Evolutionary conservation across 1,140 invertebrate species (phyloP).

Genomic region (Hycleus cichorii): DNA sequence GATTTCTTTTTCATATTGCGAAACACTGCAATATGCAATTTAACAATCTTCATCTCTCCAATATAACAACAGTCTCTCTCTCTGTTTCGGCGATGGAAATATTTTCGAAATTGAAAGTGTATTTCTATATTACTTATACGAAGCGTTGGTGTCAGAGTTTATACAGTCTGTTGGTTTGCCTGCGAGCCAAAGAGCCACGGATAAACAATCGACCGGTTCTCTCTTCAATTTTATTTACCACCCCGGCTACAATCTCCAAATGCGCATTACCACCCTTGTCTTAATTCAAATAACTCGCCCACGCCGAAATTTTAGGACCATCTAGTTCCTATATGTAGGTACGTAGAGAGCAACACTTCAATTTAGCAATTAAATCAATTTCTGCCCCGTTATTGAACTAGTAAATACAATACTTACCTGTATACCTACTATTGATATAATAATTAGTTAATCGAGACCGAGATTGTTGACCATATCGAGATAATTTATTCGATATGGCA

Average conservation of each 20-base stretch:
- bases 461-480: slow-evolving; percentile 16
- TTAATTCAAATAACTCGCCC: too few species aligned
- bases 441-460: slow-evolving; percentile 13
- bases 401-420: not conserved
- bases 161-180: not conserved
- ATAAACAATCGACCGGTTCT: slow-evolving; percentile 16
- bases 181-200: slow-evolving; percentile 9
- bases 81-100: slow-evolving; percentile 5
- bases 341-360: not conserved
- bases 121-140: not conserved
- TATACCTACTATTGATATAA: slow-evolving; percentile 3
- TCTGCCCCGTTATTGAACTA: slow-evolving; percentile 10
- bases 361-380: slow-evolving; percentile 4
- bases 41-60: slow-evolving; percentile 6
- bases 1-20: slow-evolving; percentile 13
- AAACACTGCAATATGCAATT: slow-evolving; percentile 11
- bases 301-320: too few species aligned
- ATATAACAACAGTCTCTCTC: not conserved
- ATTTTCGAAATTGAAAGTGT: slow-evolving; percentile 18
- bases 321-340: too few species aligned
- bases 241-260: not conserved
- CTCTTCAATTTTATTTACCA: slow-evolving; percentile 10
- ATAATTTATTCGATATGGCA: slow-evolving; percentile 10
- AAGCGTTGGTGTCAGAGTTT: slow-evolving; percentile 10
- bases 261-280: too few species aligned